Evolutionary conservation across 2,113 vertebrate species (phyloP), one percentile per base, ranked within the genome.

Genomic region (Megaleporinus macrocephalus): DNA sequence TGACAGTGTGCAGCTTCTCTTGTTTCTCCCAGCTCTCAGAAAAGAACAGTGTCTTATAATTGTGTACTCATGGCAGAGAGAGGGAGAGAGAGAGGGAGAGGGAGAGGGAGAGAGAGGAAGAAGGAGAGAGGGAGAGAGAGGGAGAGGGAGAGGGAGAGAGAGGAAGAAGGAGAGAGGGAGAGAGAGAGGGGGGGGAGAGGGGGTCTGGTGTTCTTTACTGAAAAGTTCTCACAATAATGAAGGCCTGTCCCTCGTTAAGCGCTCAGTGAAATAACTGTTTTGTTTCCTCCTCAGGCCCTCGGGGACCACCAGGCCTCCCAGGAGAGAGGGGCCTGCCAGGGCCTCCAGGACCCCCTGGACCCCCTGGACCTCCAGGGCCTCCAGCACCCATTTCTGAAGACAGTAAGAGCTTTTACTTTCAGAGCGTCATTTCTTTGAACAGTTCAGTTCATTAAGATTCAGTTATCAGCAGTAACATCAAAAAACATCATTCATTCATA

Each of bases 251-350:
- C 30, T 74, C 44, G 4, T 74, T 76, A 36, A 62, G 12, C 24
- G 71, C 18, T 72, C 18, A 55, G 20, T 53, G 65, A 57, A 65
- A 41, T 66, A 61, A 61, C 22, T 27, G 44, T 83, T 55, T 86
- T 51, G 84, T 76, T 76, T 72, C 77, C 93, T 92, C 92, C 73
- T 90, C 90, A 85, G 97, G 41, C 83, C 95, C 84, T 80, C 96
- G 83, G 76, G 97, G 97, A 55, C 94, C 93, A 3, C 95, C 95
- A 0, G 97, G 97, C 41, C 88, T 89, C 57, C 96, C 95, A 1
- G 97, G 96, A 86, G 95, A 97, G 69, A 96, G 89, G 79, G 97
- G 97, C 22, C 89, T 90, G 16, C 94, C 95, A 0, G 97, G 97
- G 0, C 95, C 89, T 15, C 93, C 93, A 0, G 95, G 94, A 0